phyloP scores from a whole-genome alignment of 2,888 invertebrate genomes.

The Idaea aversata region DNA sequence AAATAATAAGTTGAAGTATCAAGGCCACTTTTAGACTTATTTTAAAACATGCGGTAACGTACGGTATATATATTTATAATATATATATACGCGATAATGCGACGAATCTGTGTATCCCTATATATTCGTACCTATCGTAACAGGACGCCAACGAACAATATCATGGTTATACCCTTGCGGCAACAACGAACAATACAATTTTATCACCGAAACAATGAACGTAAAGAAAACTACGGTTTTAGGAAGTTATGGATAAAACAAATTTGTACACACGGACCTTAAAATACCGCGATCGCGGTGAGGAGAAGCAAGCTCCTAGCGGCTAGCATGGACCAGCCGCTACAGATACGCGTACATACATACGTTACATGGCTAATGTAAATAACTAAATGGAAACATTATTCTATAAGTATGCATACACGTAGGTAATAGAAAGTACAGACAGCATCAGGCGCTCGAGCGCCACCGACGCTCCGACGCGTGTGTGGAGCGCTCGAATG shows the following conservation, averaged over 20 bases:
- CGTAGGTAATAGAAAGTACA: slow-evolving; percentile 23
- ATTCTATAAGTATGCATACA: slow-evolving; percentile 62
- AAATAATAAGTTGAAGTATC: slow-evolving; percentile 75
- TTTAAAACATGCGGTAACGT: slow-evolving; percentile 63
- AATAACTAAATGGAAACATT: slow-evolving; percentile 65
- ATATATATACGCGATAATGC: slow-evolving; percentile 49
- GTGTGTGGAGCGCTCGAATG: slow-evolving; percentile 43
- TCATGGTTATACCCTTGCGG: slow-evolving; percentile 76
- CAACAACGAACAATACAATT: slow-evolving; percentile 66
- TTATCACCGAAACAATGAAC: slow-evolving; percentile 72
- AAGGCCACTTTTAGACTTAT: slow-evolving; percentile 80
- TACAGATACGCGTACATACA: slow-evolving; percentile 52
- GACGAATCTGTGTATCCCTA: too few species aligned
- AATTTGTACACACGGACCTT: slow-evolving; percentile 69
- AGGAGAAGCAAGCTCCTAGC: slow-evolving; percentile 8
- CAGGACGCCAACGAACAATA: slow-evolving; percentile 70
- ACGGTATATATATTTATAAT: slow-evolving; percentile 30
- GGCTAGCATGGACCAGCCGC: slow-evolving; percentile 32
- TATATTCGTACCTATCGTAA: slow-evolving; percentile 21
- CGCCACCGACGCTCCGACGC: slow-evolving; percentile 26
- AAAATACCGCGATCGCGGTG: slow-evolving; percentile 10
- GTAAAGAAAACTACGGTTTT: slow-evolving; percentile 49
- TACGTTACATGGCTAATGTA: slow-evolving; percentile 54
- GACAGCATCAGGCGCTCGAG: slow-evolving; percentile 33
- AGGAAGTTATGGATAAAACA: slow-evolving; percentile 62